Conservation (phyloP, 2,888 invertebrate genomes). For the Agapetus fuscipes region DNA sequence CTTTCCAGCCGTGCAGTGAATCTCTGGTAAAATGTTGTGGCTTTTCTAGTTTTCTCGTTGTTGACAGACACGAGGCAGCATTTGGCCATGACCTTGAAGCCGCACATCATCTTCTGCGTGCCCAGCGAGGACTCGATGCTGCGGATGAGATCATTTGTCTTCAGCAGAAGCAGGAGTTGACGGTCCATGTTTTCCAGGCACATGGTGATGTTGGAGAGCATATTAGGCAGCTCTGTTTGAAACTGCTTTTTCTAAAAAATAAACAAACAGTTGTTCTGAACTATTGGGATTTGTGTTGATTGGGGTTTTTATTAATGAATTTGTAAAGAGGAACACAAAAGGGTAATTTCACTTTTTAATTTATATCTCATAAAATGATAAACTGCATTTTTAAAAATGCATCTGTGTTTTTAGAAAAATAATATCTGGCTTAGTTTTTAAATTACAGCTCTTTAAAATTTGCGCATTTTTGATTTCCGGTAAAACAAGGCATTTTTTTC, state of each 20-base stretch:
- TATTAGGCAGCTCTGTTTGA: constrained; percentile 64
- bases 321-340: too few species aligned
- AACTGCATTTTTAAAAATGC: too few species aligned
- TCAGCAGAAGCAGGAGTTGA: constrained; percentile 89
- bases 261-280: too few species aligned
- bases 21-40: constrained; percentile 8
- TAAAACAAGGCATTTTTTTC: too few species aligned
- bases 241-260: constrained; percentile 61
- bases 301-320: too few species aligned
- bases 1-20: constrained; percentile 6
- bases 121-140: constrained; percentile 80
- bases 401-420: too few species aligned
- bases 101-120: constrained; percentile 68
- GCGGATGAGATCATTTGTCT: constrained; percentile 92
- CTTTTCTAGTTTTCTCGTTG: constrained; percentile 27
- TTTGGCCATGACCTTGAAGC: constrained; percentile 83
- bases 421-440: too few species aligned
- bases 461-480: too few species aligned
- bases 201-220: constrained; percentile 72
- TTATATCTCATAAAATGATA: too few species aligned
- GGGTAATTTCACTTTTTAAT: too few species aligned
- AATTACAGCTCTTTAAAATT: too few species aligned
- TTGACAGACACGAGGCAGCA: constrained; percentile 72
- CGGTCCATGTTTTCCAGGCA: constrained; percentile 84
- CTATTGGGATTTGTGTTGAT: too few species aligned